A percentile compares a stretch with the other conserved stretches of the same genome.
Evolutionary conservation across 1,140 invertebrate species (phyloP).

Genomic region (Leptinotarsa texana): DNA sequence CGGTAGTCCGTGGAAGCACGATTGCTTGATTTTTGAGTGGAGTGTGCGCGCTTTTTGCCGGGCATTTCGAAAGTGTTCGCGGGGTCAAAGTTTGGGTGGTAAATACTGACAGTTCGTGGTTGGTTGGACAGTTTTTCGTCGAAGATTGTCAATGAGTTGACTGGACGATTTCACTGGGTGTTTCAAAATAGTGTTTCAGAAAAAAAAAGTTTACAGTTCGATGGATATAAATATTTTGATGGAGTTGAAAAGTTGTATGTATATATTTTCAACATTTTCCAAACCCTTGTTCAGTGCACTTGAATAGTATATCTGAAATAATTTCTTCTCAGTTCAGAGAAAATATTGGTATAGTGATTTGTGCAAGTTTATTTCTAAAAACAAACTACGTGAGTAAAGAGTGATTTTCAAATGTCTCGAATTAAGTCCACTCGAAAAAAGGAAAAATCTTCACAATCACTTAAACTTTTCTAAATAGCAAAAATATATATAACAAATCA

Average conservation of each 20-base stretch:
- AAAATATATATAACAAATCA: no score
- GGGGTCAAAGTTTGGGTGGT: not conserved
- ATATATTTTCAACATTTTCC: not conserved
- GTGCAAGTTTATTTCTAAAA: no score
- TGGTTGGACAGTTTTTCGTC: not conserved
- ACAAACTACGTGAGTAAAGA: no score
- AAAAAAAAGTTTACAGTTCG: not conserved
- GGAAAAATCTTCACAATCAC: no score
- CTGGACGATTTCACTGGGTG: not conserved
- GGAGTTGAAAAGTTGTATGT: not conserved
- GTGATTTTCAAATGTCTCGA: no score
- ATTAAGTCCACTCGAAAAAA: no score
- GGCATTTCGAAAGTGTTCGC: not conserved
- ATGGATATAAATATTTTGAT: not conserved
- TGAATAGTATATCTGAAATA: no score
- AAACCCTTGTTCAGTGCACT: no score
- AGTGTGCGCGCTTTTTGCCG: slow-evolving; percentile 14
- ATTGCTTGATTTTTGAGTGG: slow-evolving; percentile 17
- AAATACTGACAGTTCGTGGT: not conserved
- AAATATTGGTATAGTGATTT: no score
- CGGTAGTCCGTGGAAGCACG: slow-evolving; percentile 24
- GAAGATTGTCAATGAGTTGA: not conserved
- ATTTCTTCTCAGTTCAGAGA: no score
- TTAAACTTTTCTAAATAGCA: no score
- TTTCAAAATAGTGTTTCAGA: not conserved